These are phyloP conservation scores for Pemphigus obesinymphae DNA, from an alignment of 1,140 invertebrate species.

Conservation along the genomic window DNA sequence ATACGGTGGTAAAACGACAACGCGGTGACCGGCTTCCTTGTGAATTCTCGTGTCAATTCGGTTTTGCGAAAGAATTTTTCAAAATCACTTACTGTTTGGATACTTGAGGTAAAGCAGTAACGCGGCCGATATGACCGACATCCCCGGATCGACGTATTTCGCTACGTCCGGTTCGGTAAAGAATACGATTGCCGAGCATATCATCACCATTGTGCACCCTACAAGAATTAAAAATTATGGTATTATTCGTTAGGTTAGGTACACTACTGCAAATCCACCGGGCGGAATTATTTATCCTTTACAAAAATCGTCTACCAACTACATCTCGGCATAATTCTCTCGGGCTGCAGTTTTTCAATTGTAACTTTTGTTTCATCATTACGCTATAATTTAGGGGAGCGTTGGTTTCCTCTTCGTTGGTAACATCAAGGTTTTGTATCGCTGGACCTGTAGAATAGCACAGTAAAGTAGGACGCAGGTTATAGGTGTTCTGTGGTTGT, in stretches of 20 bases:
- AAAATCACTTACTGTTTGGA: slow-evolving; percentile 63
- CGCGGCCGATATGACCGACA: slow-evolving; percentile 64
- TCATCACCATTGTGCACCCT: slow-evolving; percentile 64
- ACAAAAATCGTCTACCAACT: slow-evolving; percentile 50
- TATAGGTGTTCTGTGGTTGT: no score
- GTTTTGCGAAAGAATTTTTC: no score
- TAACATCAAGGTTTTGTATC: neutral
- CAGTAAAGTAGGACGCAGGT: no score
- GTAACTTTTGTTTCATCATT: slow-evolving; percentile 8
- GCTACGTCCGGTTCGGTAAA: slow-evolving; percentile 58
- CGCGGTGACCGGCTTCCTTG: no score
- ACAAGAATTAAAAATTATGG: no score
- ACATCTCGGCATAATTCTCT: slow-evolving; percentile 54
- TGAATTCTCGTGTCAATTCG: no score
- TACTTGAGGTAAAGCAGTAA: slow-evolving; percentile 63
- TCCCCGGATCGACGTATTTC: slow-evolving; percentile 67
- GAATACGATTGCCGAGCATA: slow-evolving; percentile 62
- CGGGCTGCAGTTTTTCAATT: slow-evolving; percentile 5
- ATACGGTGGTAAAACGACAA: no score
- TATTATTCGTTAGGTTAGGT: slow-evolving; percentile 35
- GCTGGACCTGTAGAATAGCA: no score
- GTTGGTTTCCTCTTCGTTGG: neutral
- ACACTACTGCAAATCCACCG: neutral
- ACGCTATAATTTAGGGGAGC: neutral
- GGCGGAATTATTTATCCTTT: neutral